Evolutionary conservation across 2,797 vertebrate genomes (phyloP).

Genomic region (Odontamblyopus lacepedii): DNA sequence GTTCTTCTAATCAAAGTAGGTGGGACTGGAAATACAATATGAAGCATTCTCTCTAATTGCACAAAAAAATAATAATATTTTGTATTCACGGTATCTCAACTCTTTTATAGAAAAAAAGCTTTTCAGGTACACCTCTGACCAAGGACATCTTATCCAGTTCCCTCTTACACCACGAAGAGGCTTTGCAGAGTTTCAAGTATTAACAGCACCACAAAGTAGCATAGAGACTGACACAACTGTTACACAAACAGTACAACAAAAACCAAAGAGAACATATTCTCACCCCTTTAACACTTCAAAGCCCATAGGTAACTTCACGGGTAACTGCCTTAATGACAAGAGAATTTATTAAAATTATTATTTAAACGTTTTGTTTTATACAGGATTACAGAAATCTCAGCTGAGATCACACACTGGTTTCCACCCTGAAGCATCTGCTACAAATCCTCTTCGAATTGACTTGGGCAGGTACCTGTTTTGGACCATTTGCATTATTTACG

Average conservation of each 20-base stretch:
- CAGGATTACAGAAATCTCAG: conserved; percentile 21
- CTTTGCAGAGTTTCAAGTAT: conserved; percentile 33
- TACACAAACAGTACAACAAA: conserved; percentile 64
- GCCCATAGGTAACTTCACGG: conserved; percentile 40
- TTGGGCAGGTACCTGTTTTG: conserved; percentile 84
- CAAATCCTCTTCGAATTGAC: conserved; percentile 82
- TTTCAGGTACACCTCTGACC: conserved; percentile 1
- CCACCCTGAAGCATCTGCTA: conserved; percentile 75
- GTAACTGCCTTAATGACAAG: not conserved
- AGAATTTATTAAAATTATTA: not conserved
- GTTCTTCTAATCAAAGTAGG: conserved; percentile 52
- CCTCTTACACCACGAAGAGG: conserved; percentile 22
- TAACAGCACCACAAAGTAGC: conserved; percentile 33
- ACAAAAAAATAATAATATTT: not conserved
- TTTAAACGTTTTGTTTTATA: conserved; percentile 27
- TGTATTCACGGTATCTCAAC: not conserved
- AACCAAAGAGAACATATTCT: conserved; percentile 54
- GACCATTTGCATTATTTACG: not conserved
- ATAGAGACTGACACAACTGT: conserved; percentile 46
- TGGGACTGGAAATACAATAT: not conserved
- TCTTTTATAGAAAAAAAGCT: conserved; percentile 46
- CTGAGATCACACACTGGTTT: conserved; percentile 54
- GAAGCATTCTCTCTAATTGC: not conserved
- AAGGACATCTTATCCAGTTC: conserved; percentile 13
- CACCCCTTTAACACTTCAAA: conserved; percentile 33